Base-by-base conservation (phyloP, 2,797 vertebrate species). In the Glyptemys insculpta region DNA sequence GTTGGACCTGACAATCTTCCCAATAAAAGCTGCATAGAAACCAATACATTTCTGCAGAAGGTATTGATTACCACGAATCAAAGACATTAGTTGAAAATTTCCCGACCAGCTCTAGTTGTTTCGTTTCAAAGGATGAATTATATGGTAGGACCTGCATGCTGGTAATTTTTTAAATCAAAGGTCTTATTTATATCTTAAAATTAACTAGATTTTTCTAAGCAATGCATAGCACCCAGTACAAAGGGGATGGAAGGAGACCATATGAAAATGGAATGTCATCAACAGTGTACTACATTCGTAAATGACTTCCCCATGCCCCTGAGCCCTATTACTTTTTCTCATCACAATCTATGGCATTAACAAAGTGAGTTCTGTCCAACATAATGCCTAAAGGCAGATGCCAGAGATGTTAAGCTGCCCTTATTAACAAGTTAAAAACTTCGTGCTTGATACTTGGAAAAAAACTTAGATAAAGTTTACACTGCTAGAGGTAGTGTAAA, bases 191-290 rank as follows among this genome's bases (percentile, higher is more conserved):
- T 3, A 79, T 83, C 85, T 93, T 91, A 85, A 91, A 97, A 96
- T 89, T 29, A 94, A 11, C 41, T 62, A 29, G 91, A 94, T 59
- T 14, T 68, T 59, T 93, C 25, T 85, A 78, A 23, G 85, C 62
- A 81, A 76, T 50, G 83, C 18, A 50, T 49, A 93, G 74, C 83
- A 44, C 10, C 47, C 87, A 84, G 25, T 1, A 0, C 78, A 82
- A 84, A 94, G 82, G 54, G 65, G 92, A 91, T 93, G 89, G 88
- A 86, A 65, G 53, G 83, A 92, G 94, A 93, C 89, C 90, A 88
- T 94, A 91, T 94, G 53, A 93, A 94, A 97, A 93, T 91, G 92
- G 94, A 96, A 92, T 91, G 92, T 8, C 94, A 96, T 96, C 90
- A 89, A 91, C 91, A 89, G 78, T 90, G 85, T 87, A 34, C 72